Evolutionary conservation across 2,888 invertebrate species (phyloP).

Genomic region (Zaprionus obscuricornis): DNA sequence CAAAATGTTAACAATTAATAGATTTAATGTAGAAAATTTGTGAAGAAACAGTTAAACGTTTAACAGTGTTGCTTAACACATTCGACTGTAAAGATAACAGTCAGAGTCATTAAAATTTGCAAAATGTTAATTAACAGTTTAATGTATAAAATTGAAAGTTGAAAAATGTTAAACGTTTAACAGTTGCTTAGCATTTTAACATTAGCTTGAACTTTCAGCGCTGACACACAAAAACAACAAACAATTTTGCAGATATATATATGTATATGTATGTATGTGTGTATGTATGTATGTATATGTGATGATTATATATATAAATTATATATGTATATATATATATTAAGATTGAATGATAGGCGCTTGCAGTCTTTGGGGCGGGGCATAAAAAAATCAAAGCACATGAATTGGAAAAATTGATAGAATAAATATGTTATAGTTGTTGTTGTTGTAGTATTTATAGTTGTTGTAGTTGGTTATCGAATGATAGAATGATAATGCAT

Average conservation of each 20-base stretch:
- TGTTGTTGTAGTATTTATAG: neutral
- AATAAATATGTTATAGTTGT: neutral
- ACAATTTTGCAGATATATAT: constrained; percentile 47
- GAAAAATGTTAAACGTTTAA: constrained; percentile 17
- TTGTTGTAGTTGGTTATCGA: constrained; percentile 12
- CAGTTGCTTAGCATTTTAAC: constrained; percentile 12
- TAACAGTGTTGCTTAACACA: constrained; percentile 20
- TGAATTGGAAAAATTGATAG: constrained; percentile 28
- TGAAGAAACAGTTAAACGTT: constrained; percentile 9
- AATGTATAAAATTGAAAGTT: neutral
- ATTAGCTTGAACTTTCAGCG: constrained; percentile 52
- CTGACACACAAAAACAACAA: constrained; percentile 64
- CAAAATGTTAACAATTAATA: constrained; percentile 17
- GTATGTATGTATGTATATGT: constrained; percentile 22
- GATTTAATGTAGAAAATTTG: neutral
- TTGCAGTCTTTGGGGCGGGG: constrained; percentile 48
- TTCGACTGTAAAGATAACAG: no score
- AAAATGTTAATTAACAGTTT: constrained; percentile 17
- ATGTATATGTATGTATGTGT: constrained; percentile 14
- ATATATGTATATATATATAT: constrained; percentile 24
- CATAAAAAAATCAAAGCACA: constrained; percentile 54
- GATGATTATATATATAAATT: constrained; percentile 21
- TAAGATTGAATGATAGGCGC: constrained; percentile 31
- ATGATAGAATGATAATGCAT: neutral
- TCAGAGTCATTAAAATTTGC: no score